Base-by-base conservation (phyloP, 2,888 invertebrate genomes). In the Ypsolopha sequella region DNA sequence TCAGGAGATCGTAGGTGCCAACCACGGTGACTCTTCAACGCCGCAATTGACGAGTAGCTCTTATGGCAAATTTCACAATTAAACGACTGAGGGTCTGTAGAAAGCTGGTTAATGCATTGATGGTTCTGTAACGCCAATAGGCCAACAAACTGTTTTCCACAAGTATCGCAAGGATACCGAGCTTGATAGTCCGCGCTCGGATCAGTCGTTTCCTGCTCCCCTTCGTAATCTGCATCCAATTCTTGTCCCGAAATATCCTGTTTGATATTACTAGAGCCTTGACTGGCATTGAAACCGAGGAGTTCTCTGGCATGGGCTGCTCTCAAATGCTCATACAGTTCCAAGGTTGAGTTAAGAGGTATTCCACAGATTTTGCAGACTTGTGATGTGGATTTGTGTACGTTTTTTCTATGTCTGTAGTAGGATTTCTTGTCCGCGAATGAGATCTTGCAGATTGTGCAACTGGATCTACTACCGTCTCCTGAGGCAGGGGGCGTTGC, bases 31-130 rank as follows among this genome's bases (percentile, higher is more conserved):
- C 90, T 91, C 56, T 90, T 90, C 50, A 92, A 64, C 0, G 92
- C 91, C 1, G 89, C 88, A 56, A 90, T 90, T 24, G 91, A 91
- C 4, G 88, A 88, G 63, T 92, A 92, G 35, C 87, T 84, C 60
- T 91, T 90, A 55, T 89, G 89, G 58, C 92, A 92, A 34, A 91
- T 88, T 55, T 89, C 89, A 60, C 92, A 92, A 53, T 88, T 88
- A 54, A 89, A 89, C 0, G 84, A 85, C 60, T 80, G 80, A 8
- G 80, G 79, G 51, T 69, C 59, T 6, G 66, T 56, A 6, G 68
- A 50, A 56, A 11, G 2, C 53, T 76, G 79, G 52, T 85, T 87
- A 44, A 88, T 77, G 53, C 86, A 84, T 56, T 88, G 89, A 55
- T 90, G 90, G 60, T 86, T 84, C 57, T 87, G 87, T 52, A 90